phyloP scores from a whole-genome alignment of 2,888 invertebrate species.

The Hirtodrosophila trivittata region DNA sequence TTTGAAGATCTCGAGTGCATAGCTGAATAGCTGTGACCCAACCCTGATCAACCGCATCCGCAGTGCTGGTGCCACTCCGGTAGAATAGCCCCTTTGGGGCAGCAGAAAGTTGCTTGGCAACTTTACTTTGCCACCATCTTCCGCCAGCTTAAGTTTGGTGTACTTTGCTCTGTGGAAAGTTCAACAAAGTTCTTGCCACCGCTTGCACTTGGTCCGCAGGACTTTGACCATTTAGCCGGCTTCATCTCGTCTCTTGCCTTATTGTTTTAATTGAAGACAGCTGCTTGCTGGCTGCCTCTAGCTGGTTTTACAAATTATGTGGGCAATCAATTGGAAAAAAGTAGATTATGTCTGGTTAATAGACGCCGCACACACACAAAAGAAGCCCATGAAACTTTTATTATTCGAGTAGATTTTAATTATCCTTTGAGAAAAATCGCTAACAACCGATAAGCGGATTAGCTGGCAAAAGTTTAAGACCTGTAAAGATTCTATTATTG shows the following conservation, averaged over 20 bases:
- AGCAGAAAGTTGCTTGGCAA: constrained; percentile 10
- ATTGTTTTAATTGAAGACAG: constrained; percentile 55
- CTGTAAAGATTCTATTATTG: too few species aligned
- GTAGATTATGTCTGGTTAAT: constrained; percentile 31
- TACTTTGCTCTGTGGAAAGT: constrained; percentile 38
- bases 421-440: not conserved
- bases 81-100: constrained; percentile 1
- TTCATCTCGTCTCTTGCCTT: constrained; percentile 30
- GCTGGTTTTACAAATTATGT: constrained; percentile 40
- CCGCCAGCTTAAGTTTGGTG: not conserved
- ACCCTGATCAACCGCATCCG: too few species aligned
- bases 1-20: too few species aligned
- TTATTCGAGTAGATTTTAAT: not conserved
- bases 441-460: too few species aligned
- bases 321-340: constrained; percentile 39
- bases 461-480: not conserved
- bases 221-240: constrained; percentile 19
- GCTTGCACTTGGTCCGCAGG: constrained; percentile 34
- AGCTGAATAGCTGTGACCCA: too few species aligned
- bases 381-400: not conserved
- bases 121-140: not conserved
- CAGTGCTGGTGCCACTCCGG: too few species aligned
- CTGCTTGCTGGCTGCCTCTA: constrained; percentile 16
- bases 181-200: constrained; percentile 39
- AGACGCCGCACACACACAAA: constrained; percentile 5